Conservation (phyloP, 2,888 invertebrate species). For the Pandemis cinnamomeana region DNA sequence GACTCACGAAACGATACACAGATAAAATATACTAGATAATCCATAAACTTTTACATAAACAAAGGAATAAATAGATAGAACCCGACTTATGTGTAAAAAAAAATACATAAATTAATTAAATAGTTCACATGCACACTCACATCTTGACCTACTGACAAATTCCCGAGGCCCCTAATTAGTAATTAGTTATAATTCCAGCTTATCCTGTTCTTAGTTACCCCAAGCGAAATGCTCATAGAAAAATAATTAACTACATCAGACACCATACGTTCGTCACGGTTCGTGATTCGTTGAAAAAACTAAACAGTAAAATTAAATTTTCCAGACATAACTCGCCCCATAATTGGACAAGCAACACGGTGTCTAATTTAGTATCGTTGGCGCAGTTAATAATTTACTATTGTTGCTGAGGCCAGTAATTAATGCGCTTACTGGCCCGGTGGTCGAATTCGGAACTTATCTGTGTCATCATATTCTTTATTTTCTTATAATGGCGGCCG, state of each 20-base stretch:
- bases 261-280: conserved; percentile 31
- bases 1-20: too few relatives aligned
- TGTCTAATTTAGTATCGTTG: conserved; percentile 25
- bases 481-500: neutral
- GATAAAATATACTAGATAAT: too few relatives aligned
- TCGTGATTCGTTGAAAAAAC: conserved; percentile 25
- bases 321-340: conserved; percentile 13
- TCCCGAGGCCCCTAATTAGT: neutral
- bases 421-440: neutral
- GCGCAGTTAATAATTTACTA: conserved; percentile 19
- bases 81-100: too few relatives aligned
- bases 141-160: neutral
- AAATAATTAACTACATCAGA: conserved; percentile 39
- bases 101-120: too few relatives aligned
- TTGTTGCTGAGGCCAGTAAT: neutral
- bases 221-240: conserved; percentile 34
- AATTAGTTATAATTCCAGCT: conserved; percentile 27
- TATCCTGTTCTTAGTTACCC: conserved; percentile 15
- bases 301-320: conserved; percentile 12
- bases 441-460: neutral
- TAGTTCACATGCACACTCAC: too few relatives aligned
- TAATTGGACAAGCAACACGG: conserved; percentile 34
- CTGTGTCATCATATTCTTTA: neutral
- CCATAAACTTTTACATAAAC: too few relatives aligned
- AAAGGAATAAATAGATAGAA: too few relatives aligned